These are phyloP conservation scores for Orbicella faveolata DNA, from an alignment of 64 coral and sea anemone species.

Conservation along the genomic window DNA sequence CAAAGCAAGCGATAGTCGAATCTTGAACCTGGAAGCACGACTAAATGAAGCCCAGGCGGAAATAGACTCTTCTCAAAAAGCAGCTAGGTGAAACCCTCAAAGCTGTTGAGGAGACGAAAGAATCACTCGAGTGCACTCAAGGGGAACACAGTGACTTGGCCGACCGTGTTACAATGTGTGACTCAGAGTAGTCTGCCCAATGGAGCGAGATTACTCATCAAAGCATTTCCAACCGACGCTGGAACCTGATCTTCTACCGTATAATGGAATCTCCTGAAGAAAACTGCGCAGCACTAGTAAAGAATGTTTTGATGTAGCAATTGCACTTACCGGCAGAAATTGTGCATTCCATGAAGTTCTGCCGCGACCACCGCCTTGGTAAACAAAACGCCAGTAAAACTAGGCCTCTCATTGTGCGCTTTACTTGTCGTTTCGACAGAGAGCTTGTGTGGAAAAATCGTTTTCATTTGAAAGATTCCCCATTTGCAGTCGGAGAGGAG, in stretches of 20 bases:
- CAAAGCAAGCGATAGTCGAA: too few species aligned
- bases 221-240: not conserved
- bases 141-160: not conserved
- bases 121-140: not conserved
- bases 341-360: slow-evolving; percentile 11
- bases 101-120: not conserved
- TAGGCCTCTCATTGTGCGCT: too few species aligned
- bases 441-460: slow-evolving; percentile 1
- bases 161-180: not conserved
- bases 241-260: not conserved
- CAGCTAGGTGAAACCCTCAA: not conserved
- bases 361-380: not conserved
- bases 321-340: not conserved
- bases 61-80: not conserved
- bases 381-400: too few species aligned
- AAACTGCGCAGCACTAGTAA: slow-evolving; percentile 3
- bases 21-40: too few species aligned
- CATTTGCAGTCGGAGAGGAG: not conserved
- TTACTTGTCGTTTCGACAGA: too few species aligned
- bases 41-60: not conserved
- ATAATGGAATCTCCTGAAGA: not conserved
- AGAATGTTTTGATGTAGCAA: not conserved
- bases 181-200: not conserved
- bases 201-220: not conserved
- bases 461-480: not conserved